Base-by-base conservation (phyloP, 2,888 invertebrate genomes). In the Cosmia pyralina region DNA sequence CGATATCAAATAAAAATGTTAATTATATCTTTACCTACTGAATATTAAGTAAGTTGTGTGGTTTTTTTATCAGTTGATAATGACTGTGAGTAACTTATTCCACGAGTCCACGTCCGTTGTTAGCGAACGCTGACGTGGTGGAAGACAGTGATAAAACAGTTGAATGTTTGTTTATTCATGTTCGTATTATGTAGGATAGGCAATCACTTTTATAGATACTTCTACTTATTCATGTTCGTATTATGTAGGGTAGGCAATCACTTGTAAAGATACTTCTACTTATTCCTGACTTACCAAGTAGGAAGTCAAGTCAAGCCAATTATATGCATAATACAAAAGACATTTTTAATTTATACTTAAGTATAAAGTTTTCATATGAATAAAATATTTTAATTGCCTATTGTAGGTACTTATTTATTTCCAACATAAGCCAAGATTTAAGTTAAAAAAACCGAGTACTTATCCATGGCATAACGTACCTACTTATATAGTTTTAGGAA, bases 91-190 rank as follows among this genome's bases (percentile, higher is more conserved):
- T 53, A 55, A 6, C 7, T 22, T 44, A 50, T 53, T 55, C 48
- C 11, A 5, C 8, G 19, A 48, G n/a, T 13, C 2, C 48, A 67
- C 48, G 67, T 52, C 41, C 10, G 28, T 60, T 50, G 19, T 15
- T 55, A 55, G 62, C 50, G 62, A 66, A 50, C n/a, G 46, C 57
- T 77, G 72, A 77, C 78, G 72, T 77, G 62, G 50, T 44, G 28
- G 2, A 22, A 38, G 46, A 62, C 22, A n/a, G 17, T 34, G 10
- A 38, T 64, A 46, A 22, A 59, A 48, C 15, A 58, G 57, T 58
- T 22, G 7, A 28, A 55, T 55, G 17, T 38, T 50, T 57, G 11
- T 38, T 38, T 38, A 38, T 38, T 38, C 38, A 38, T 5, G 38
- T 38, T 38, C 38, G 6, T 38, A 38, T 34, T 34, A 34, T n/a